Evolutionary conservation across 2,888 invertebrate species (phyloP).

Genomic region (Pardosa pseudoannulata): DNA sequence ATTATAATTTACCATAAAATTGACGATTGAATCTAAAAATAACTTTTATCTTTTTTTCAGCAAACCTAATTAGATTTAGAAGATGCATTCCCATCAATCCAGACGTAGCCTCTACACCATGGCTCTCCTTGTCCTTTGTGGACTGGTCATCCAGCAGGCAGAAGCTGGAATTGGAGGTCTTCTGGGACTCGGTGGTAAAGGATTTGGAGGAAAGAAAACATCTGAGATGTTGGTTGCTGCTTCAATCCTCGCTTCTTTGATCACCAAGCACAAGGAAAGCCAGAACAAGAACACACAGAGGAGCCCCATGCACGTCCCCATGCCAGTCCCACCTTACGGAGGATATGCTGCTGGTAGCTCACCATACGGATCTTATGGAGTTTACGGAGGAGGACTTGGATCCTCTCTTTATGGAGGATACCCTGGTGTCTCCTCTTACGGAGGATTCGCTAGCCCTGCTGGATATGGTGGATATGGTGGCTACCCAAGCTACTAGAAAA

Average conservation of each 20-base stretch:
- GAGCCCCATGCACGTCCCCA: constrained; percentile 62
- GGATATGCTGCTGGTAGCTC: constrained; percentile 63
- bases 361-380: constrained; percentile 55
- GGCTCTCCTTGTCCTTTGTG: constrained; percentile 50
- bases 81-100: constrained; percentile 14
- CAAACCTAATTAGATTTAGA: not conserved
- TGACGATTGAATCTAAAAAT: no score
- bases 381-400: constrained; percentile 47
- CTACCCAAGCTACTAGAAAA: constrained; percentile 49
- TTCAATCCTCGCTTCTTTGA: constrained; percentile 53
- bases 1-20: no score
- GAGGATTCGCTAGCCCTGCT: constrained; percentile 30
- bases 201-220: constrained; percentile 61
- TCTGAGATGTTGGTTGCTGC: constrained; percentile 66
- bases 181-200: constrained; percentile 59
- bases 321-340: constrained; percentile 64
- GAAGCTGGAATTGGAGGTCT: constrained; percentile 58
- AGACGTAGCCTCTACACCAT: constrained; percentile 37
- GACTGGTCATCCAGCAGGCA: constrained; percentile 56
- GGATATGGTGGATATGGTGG: constrained; percentile 35
- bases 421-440: constrained; percentile 52
- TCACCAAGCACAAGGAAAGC: constrained; percentile 66
- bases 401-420: constrained; percentile 66
- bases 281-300: constrained; percentile 54
- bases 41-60: not conserved